Conservation (phyloP, 2,797 vertebrate genomes). For the Phrynocephalus guinanensis region DNA sequence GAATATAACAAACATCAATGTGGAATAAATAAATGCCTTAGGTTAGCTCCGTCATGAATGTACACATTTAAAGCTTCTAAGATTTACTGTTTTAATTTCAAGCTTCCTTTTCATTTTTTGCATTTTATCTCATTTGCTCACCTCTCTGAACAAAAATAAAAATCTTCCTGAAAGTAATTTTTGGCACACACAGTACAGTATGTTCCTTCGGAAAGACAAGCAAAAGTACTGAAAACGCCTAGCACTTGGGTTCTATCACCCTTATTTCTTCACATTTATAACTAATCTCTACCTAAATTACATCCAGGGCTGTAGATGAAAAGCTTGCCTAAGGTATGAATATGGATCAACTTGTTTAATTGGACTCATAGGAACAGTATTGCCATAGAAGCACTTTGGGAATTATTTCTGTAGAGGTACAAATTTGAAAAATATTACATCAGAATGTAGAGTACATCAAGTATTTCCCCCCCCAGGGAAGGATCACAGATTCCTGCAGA, state of each 20-base stretch:
- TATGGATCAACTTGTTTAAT: conserved; percentile 23
- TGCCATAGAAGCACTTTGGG: background rate
- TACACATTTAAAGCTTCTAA: conserved; percentile 20
- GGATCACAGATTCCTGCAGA: background rate
- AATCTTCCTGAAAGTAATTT: conserved; percentile 11
- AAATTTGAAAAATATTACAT: conserved; percentile 15
- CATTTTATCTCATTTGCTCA: conserved; percentile 12
- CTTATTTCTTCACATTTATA: background rate
- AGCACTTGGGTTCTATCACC: background rate
- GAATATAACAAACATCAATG: background rate
- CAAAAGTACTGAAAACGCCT: background rate
- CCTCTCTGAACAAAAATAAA: conserved; percentile 17
- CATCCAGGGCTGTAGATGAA: background rate
- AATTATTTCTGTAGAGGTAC: background rate
- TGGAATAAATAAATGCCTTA: background rate
- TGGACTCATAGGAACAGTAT: conserved; percentile 13
- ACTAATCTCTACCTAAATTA: background rate
- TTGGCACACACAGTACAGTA: conserved; percentile 1
- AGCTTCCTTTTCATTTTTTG: conserved; percentile 13
- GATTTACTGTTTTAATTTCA: background rate
- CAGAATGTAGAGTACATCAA: background rate
- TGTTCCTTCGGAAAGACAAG: conserved; percentile 17
- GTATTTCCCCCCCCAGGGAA: background rate
- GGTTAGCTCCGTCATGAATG: conserved; percentile 5
- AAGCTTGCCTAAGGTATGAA: background rate